Percentiles rank a stretch among this genome's conserved stretches.
Conservation (phyloP, 2,888 invertebrate species). For the Carabus problematicus region DNA sequence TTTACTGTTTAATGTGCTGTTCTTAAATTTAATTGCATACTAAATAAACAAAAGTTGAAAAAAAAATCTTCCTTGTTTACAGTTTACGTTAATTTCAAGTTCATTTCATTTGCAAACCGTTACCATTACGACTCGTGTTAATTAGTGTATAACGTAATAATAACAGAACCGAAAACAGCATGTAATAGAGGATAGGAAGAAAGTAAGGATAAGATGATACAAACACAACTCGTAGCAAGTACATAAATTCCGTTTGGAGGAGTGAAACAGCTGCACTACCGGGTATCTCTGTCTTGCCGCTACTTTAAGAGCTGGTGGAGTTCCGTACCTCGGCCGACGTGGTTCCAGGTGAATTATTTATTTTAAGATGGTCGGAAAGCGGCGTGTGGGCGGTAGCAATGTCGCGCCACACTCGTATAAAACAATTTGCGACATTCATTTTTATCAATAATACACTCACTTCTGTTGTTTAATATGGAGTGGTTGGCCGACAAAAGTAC, state of each 20-base stretch:
- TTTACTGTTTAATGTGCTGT: too few relatives aligned
- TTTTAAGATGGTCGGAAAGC: constrained; percentile 49
- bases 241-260: constrained; percentile 13
- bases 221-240: background rate
- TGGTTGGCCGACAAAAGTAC: constrained; percentile 24
- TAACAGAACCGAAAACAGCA: too few relatives aligned
- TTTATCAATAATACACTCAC: constrained; percentile 58
- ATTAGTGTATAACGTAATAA: too few relatives aligned
- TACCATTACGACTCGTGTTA: too few relatives aligned
- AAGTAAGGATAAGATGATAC: background rate
- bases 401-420: constrained; percentile 57
- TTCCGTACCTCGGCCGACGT: constrained; percentile 36
- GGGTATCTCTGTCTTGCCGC: constrained; percentile 5
- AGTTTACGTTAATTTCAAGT: too few relatives aligned
- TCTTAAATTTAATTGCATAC: too few relatives aligned
- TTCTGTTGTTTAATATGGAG: constrained; percentile 48
- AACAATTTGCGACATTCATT: constrained; percentile 58
- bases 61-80: too few relatives aligned
- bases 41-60: too few relatives aligned
- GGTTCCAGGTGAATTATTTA: constrained; percentile 54
- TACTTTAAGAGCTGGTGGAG: background rate
- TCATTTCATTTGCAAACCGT: too few relatives aligned
- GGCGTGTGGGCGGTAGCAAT: constrained; percentile 46
- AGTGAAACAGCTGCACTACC: constrained; percentile 9
- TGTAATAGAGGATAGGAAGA: too few relatives aligned